phyloP scores from a whole-genome alignment of 2,797 vertebrate genomes.

The Microctenopoma stevenorrisi region DNA sequence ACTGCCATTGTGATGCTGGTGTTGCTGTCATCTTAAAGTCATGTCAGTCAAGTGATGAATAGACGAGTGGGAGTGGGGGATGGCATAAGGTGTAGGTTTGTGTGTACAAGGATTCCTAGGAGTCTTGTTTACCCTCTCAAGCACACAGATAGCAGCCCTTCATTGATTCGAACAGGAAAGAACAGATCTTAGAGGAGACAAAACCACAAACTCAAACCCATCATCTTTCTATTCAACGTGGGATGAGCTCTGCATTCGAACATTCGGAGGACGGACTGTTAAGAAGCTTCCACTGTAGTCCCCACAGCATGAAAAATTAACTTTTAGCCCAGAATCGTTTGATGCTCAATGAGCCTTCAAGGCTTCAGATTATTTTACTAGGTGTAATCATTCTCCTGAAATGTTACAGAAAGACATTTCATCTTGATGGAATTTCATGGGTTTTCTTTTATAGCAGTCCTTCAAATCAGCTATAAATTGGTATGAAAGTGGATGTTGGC shows the following conservation, averaged over 20 bases:
- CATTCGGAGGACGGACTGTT: slow-evolving; percentile 1
- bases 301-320: slow-evolving; percentile 60
- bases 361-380: slow-evolving; percentile 64
- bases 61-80: slow-evolving; percentile 6
- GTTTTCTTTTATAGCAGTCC: slow-evolving; percentile 42
- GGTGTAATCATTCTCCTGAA: slow-evolving; percentile 61
- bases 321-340: slow-evolving; percentile 44
- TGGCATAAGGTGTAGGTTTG: background rate
- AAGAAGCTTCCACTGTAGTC: slow-evolving; percentile 30
- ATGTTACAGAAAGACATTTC: slow-evolving; percentile 56
- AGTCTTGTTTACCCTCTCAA: slow-evolving; percentile 28
- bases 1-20: slow-evolving; percentile 15
- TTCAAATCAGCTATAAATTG: slow-evolving; percentile 31
- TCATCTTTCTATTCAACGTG: slow-evolving; percentile 33
- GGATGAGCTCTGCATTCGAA: background rate
- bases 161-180: slow-evolving; percentile 37
- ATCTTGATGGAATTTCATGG: slow-evolving; percentile 36
- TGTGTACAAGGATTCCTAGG: background rate
- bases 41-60: slow-evolving; percentile 28
- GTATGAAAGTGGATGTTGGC: slow-evolving; percentile 38
- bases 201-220: slow-evolving; percentile 31
- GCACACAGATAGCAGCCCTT: slow-evolving; percentile 32
- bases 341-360: slow-evolving; percentile 63
- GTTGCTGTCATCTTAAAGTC: slow-evolving; percentile 63
- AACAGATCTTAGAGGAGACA: slow-evolving; percentile 42